A percentile compares a stretch with the other conserved stretches of the same genome.
Evolutionary conservation across 2,797 vertebrate species (phyloP).

Genomic region (Lacerta agilis): DNA sequence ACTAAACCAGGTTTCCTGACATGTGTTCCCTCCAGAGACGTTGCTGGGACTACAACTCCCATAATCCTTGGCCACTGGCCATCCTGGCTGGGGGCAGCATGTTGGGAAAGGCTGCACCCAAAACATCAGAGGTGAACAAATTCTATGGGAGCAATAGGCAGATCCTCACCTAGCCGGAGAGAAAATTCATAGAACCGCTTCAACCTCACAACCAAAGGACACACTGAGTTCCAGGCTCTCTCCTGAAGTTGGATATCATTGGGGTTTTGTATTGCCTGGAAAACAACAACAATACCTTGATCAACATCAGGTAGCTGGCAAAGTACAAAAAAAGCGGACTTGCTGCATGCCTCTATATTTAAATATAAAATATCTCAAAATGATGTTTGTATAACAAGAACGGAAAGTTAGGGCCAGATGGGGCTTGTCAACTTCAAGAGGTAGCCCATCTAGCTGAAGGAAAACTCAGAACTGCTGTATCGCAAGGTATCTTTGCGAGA

Average conservation of each 20-base stretch:
- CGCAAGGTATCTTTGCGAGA: too few species aligned
- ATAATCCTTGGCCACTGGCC: too few species aligned
- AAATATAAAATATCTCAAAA: not conserved
- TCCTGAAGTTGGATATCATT: constrained; percentile 92
- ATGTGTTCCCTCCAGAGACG: not conserved
- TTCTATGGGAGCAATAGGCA: not conserved
- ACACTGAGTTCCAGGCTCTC: constrained; percentile 95
- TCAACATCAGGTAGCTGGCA: not conserved
- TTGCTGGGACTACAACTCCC: too few species aligned
- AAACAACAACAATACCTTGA: constrained; percentile 38
- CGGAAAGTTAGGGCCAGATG: not conserved
- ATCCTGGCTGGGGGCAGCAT: too few species aligned
- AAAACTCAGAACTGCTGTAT: too few species aligned
- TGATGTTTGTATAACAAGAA: not conserved
- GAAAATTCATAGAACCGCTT: constrained; percentile 98
- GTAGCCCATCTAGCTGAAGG: too few species aligned
- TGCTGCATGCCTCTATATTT: not conserved
- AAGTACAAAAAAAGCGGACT: not conserved
- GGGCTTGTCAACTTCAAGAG: too few species aligned
- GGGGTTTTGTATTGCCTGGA: constrained; percentile 96
- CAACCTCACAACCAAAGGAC: constrained; percentile 94
- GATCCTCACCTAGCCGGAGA: constrained; percentile 88
- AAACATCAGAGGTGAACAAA: not conserved
- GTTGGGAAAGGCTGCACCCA: too few species aligned
- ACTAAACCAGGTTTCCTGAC: not conserved